Evolutionary conservation across 2,888 invertebrate species (phyloP).

Genomic region (Athalia circularis): DNA sequence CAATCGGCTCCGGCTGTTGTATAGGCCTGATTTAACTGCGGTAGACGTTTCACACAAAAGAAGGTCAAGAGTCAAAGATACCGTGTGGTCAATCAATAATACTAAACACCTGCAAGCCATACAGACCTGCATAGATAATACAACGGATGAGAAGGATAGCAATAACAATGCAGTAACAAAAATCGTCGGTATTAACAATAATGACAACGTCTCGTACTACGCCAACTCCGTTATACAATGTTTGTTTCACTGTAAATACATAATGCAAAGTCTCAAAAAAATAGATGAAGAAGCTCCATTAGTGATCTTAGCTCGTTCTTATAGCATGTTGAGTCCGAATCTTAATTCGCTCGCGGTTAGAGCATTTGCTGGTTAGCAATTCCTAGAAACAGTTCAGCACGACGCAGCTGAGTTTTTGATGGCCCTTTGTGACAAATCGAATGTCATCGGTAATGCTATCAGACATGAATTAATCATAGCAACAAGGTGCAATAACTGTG

Average conservation of each 20-base stretch:
- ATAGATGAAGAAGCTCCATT: not conserved
- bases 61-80: slow-evolving; percentile 41
- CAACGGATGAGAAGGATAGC: not conserved
- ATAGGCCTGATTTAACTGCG: slow-evolving; percentile 45
- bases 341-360: slow-evolving; percentile 8
- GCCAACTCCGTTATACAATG: slow-evolving; percentile 49
- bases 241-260: slow-evolving; percentile 42
- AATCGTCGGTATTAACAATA: slow-evolving; percentile 43
- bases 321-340: not conserved
- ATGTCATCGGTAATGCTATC: not conserved
- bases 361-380: slow-evolving; percentile 44
- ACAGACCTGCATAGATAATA: not conserved
- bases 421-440: slow-evolving; percentile 10
- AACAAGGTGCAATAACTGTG: not conserved
- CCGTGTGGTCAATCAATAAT: not conserved
- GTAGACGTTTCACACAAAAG: slow-evolving; percentile 34
- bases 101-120: slow-evolving; percentile 22
- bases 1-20: slow-evolving; percentile 50
- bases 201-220: slow-evolving; percentile 47
- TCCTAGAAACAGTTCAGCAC: slow-evolving; percentile 36
- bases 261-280: not conserved
- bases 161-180: not conserved
- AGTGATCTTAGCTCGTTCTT: not conserved
- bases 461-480: slow-evolving; percentile 23
- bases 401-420: slow-evolving; percentile 46